phyloP scores from a whole-genome alignment of 1,140 invertebrate species.

The Bombus sylvicola region DNA sequence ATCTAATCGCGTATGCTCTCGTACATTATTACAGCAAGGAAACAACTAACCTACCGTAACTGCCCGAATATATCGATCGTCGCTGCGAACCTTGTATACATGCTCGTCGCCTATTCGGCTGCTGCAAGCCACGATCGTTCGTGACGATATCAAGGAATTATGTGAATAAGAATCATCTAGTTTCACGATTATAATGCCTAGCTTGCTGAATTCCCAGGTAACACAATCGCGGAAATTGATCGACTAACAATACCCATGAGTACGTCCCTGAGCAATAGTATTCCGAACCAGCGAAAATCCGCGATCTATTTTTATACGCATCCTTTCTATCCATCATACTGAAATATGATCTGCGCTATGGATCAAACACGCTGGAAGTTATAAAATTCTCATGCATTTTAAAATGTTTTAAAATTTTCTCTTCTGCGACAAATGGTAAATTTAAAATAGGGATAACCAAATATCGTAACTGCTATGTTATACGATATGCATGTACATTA shows the following conservation, averaged over 20 bases:
- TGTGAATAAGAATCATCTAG: not conserved
- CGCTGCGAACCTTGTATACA: conserved; percentile 9
- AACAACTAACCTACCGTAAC: conserved; percentile 46
- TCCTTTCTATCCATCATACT: conserved; percentile 3
- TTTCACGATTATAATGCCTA: not conserved
- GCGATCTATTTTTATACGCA: not conserved
- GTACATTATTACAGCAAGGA: conserved; percentile 35
- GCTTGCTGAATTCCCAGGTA: no score
- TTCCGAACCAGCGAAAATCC: not conserved
- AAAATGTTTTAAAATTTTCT: not conserved
- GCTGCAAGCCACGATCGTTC: conserved; percentile 12
- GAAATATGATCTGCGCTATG: not conserved
- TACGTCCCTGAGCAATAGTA: not conserved
- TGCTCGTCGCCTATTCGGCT: not conserved
- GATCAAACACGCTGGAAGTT: not conserved
- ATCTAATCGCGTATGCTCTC: conserved; percentile 2
- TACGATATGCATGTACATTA: no score
- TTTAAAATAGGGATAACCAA: not conserved
- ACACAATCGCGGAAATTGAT: not conserved
- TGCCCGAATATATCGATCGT: conserved; percentile 30
- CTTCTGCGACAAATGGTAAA: not conserved
- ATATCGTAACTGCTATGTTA: not conserved
- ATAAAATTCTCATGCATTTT: conserved; percentile 6
- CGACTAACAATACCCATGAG: not conserved
- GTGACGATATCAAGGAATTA: not conserved